phyloP scores from a whole-genome alignment of 2,888 invertebrate genomes.

The Tachina fera region DNA sequence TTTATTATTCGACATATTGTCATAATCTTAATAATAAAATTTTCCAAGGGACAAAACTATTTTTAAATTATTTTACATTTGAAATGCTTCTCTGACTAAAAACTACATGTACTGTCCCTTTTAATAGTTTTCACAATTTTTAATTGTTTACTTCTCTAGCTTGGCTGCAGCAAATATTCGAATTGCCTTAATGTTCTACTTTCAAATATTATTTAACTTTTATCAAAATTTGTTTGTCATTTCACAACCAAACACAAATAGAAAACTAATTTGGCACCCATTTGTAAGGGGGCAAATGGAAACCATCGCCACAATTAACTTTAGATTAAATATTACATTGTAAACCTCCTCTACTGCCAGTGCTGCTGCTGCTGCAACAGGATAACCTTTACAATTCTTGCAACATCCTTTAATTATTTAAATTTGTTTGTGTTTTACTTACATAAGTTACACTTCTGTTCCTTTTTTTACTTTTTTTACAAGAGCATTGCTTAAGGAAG shows the following conservation, averaged over 20 bases:
- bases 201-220: slow-evolving; percentile 37
- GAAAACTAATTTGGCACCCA: slow-evolving; percentile 54
- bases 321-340: slow-evolving; percentile 33
- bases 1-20: too few relatives aligned
- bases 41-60: too few relatives aligned
- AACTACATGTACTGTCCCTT: not conserved
- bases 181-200: slow-evolving; percentile 15
- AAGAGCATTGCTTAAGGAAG: not conserved
- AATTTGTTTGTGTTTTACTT: slow-evolving; percentile 32
- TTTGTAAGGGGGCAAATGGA: slow-evolving; percentile 10
- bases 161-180: not conserved
- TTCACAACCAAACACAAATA: slow-evolving; percentile 19
- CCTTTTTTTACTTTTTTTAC: slow-evolving; percentile 25
- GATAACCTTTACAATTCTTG: slow-evolving; percentile 17
- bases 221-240: slow-evolving; percentile 36
- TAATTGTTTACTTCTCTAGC: not conserved
- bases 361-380: not conserved
- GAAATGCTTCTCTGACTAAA: too few relatives aligned
- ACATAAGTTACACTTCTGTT: slow-evolving; percentile 31
- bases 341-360: slow-evolving; percentile 2
- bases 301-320: slow-evolving; percentile 55
- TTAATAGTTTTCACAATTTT: not conserved
- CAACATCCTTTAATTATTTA: slow-evolving; percentile 36
- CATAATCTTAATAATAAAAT: too few relatives aligned
- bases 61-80: too few relatives aligned